A percentile compares a stretch with the other conserved stretches of the same genome.
phyloP scores from a whole-genome alignment of 2,888 invertebrate genomes.

The Cerceris rybyensis region DNA sequence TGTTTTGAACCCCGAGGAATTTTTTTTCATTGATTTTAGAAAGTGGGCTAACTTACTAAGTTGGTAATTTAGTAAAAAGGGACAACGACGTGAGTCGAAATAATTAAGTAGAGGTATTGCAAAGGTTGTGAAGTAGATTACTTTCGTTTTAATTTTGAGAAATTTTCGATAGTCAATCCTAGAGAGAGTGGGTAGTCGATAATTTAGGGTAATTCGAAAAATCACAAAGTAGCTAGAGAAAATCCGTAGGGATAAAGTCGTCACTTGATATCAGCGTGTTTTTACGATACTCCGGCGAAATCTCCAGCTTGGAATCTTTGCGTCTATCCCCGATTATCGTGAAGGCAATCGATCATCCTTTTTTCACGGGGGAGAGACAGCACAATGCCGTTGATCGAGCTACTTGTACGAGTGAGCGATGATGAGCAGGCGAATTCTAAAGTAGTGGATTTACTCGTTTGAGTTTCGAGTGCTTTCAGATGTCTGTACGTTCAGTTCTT shows the following conservation, averaged over 20 bases:
- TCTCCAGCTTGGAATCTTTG: conserved; percentile 22
- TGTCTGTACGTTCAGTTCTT: not conserved
- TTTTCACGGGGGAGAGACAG: not conserved
- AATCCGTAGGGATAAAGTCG: not conserved
- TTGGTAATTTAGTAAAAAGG: too few species aligned
- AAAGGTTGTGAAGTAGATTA: too few species aligned
- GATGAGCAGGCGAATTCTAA: conserved; percentile 25
- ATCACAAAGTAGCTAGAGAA: too few species aligned
- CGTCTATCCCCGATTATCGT: conserved; percentile 3
- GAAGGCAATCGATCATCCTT: conserved; percentile 15
- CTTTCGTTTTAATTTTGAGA: too few species aligned
- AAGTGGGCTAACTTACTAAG: too few species aligned
- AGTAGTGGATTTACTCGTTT: conserved; percentile 1
- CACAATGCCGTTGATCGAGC: conserved; percentile 28
- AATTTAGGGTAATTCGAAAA: too few species aligned
- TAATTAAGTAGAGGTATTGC: too few species aligned
- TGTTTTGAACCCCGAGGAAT: too few species aligned
- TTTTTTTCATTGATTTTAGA: too few species aligned
- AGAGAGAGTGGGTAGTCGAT: too few species aligned
- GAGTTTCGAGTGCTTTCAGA: conserved; percentile 19
- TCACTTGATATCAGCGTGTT: not conserved
- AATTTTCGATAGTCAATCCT: too few species aligned
- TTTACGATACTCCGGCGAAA: not conserved
- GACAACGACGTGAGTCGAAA: too few species aligned
- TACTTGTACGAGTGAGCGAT: conserved; percentile 2